Evolutionary conservation across 2,797 vertebrate species (phyloP), one percentile per base, ranked within the genome.

Genomic region (Sebastolobus altivelis): DNA sequence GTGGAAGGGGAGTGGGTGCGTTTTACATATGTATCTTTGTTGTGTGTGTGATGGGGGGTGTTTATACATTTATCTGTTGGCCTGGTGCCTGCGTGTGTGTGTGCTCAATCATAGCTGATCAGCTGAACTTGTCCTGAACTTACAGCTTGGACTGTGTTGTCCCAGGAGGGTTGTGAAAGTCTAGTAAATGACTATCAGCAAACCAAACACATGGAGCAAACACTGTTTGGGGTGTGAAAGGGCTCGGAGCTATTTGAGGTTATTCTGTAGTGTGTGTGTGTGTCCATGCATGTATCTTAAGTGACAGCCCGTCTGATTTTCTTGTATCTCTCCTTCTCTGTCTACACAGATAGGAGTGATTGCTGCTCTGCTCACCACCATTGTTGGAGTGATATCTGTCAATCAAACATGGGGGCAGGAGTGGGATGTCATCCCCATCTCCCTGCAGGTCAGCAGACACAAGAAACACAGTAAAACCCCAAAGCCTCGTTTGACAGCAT

Each of bases 341-440:
- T 85, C 75, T 73, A 14, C 69, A 38, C 94, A 99, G 98, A 96
- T 97, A 56, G 97, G 96, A 62, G 96, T 99, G 84, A 93, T 94
- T 11, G 94, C 92, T 8, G 95, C 97, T 63, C 93, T 99, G 85
- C 94, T 97, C 80, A 95, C 95, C 22, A 98, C 97, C 0, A 87
- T 97, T 65, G 93, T 96, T 62, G 97, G 97, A 20, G 95, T 99
- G 92, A 96, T 97, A 43, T 97, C 96, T 0, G 92, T 99, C 91
- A 97, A 95, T 82, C 97, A 99, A 94, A 95, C 97, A 8, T 99
- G 99, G 98, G 93, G 95, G 0, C 96, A 98, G 0, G 98, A 99
- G 81, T 99, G 99, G 99, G 96, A 97, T 10, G 94, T 99, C 80
- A 89, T 99, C 31, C 94, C 97, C 40, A 97, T 99, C 89, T 99